Conservation (phyloP, 2,888 invertebrate genomes). For the Andrena chrysosceles region DNA sequence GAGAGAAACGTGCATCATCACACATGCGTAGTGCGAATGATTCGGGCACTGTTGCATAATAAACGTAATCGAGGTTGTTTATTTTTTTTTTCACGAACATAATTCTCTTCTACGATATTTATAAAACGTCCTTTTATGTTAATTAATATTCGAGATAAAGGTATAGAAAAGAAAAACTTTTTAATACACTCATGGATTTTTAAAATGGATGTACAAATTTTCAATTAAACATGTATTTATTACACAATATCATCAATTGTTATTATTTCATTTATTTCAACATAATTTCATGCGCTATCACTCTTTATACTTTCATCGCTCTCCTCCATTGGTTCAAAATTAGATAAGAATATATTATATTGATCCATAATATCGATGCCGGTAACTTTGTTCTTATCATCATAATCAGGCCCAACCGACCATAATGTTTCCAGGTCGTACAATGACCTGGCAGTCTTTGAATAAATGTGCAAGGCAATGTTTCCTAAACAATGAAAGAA, state of each 20-base stretch:
- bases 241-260: neutral
- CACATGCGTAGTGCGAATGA: neutral
- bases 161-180: neutral
- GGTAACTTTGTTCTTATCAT: slow-evolving; percentile 88
- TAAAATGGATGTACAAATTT: neutral
- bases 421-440: slow-evolving; percentile 97
- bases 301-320: neutral
- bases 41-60: neutral
- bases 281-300: slow-evolving; percentile 16
- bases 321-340: slow-evolving; percentile 87
- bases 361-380: slow-evolving; percentile 89
- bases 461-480: slow-evolving; percentile 95
- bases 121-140: neutral
- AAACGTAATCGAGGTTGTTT: neutral
- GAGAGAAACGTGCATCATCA: slow-evolving; percentile 1
- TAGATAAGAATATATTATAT: slow-evolving; percentile 88
- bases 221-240: neutral
- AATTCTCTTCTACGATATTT: neutral
- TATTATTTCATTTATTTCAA: slow-evolving; percentile 8
- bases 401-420: slow-evolving; percentile 94
- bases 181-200: too few species aligned
- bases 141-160: neutral
- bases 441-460: slow-evolving; percentile 88
- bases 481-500: slow-evolving; percentile 88
- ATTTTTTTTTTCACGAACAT: neutral